Evolutionary conservation across 2,888 invertebrate genomes (phyloP), one percentile per base, ranked within the genome.

Genomic region (Torymus auratus): DNA sequence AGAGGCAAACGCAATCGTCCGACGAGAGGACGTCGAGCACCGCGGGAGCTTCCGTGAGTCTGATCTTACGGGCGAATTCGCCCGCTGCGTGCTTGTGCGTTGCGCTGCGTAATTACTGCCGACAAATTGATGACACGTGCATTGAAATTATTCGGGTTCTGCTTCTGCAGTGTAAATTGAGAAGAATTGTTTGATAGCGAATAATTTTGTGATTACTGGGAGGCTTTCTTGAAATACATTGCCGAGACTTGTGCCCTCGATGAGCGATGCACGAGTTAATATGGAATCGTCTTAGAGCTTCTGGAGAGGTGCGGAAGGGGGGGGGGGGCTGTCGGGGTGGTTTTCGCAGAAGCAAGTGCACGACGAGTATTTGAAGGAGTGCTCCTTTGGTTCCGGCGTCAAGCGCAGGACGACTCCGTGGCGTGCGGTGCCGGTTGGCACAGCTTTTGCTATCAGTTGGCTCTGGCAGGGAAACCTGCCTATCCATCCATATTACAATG

Each of bases 401-500:
- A 85, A 85, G 86, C 65, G 77, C 87, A 87, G 86, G 83, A 81
- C 83, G 82, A 83, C 82, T 61, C 41, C 14, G 20, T 15, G 83
- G 82, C 12, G 60, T 81, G 78, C 56, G 58, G 12, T 77, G 82
- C 80, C 56, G 58, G 12, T 77, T 85, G 84, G 86, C 85, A 87
- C 86, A 87, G 88, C 87, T 88, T 89, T 89, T 87, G 88, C 88
- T 89, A 89, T 89, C 90, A 89, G 89, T 88, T 89, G 89, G 88
- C 85, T 87, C 87, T 89, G 89, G 87, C 88, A 89, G 88, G 87
- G 88, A 87, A 88, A 88, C 86, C 88, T 88, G 88, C 87, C 87
- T 89, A 91, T 90, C 91, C 89, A 90, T 91, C 91, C 88, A 91
- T 90, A 89, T 87, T 85, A 91, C 91, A 91, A 91, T 91, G 89